phyloP scores from a whole-genome alignment of 2,113 vertebrate species.

The Callithrix jacchus region DNA sequence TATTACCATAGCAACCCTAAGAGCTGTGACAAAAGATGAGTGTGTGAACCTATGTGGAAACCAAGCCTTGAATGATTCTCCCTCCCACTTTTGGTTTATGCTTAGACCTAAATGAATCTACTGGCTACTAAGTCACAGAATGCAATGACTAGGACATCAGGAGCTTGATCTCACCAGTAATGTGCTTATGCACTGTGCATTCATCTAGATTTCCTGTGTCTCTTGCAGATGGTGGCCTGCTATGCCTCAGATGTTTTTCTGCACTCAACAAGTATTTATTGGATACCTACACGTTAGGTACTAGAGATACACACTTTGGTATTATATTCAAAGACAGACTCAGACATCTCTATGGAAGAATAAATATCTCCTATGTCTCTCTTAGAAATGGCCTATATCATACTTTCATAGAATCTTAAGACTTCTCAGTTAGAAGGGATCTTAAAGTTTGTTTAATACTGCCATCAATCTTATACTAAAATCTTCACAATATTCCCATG shows the following conservation, averaged over 20 bases:
- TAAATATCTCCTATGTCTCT: not conserved
- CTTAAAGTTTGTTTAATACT: not conserved
- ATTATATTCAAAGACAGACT: slow-evolving; percentile 25
- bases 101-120: slow-evolving; percentile 30
- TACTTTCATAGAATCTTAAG: not conserved
- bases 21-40: not conserved
- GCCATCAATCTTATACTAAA: not conserved
- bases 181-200: not conserved
- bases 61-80: not conserved
- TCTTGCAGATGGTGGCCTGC: not conserved
- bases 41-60: not conserved
- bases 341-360: slow-evolving; percentile 12
- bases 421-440: not conserved
- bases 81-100: not conserved
- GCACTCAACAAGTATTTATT: slow-evolving; percentile 48
- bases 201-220: not conserved
- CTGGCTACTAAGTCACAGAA: not conserved
- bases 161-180: not conserved
- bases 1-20: not conserved
- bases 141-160: not conserved
- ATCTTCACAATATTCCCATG: not conserved
- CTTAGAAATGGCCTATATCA: not conserved
- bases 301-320: not conserved
- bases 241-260: not conserved
- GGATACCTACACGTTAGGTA: not conserved